Evolutionary conservation across 2,888 invertebrate genomes (phyloP), one percentile per base, ranked within the genome.

Genomic region (Invenusta paracnida): DNA sequence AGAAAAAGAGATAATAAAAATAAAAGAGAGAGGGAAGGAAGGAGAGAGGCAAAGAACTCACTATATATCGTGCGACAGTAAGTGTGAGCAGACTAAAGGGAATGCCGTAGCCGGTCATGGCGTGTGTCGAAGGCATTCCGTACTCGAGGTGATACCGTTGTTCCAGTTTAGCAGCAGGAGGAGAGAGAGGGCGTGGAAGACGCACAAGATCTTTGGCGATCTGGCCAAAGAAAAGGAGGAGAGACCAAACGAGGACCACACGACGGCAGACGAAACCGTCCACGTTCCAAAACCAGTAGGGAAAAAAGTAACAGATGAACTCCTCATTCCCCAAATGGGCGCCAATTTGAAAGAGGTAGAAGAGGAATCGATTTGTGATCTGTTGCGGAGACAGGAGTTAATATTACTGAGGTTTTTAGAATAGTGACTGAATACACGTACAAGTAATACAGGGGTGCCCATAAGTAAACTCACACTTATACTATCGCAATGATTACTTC

Each of bases 121-220:
- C 96, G 92, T 96, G 96, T 0, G 96, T 96, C 0, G 96, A 96
- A 0, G 97, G 96, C 95, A 97, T 96, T 17, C 96, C 96, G 92
- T 96, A 96, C 90, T 97, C 97, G 88, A 95, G 92, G 0, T 95
- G 94, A 95, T 96, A 97, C 92, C 96, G 95, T 81, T 94, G 93
- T 90, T 96, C 96, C 79, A 97, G 91, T 88, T 95, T 94, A 87
- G 94, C 93, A 0, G 95, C 96, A 0, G 96, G 96, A 84, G 95
- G 95, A 86, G 93, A 93, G 0, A 94, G 93, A 0, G 97, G 96
- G 87, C 97, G 93, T 0, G 96, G 95, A 95, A 90, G 95, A 87
- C 94, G 92, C 86, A 97, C 93, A 87, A 96, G 93, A 90, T 97
- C 96, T 93, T 97, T 97, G 87, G 96, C 93, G 31, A 94, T 94